Base-by-base conservation (phyloP, 2,888 invertebrate species). In the Polyommatus iphigenia region DNA sequence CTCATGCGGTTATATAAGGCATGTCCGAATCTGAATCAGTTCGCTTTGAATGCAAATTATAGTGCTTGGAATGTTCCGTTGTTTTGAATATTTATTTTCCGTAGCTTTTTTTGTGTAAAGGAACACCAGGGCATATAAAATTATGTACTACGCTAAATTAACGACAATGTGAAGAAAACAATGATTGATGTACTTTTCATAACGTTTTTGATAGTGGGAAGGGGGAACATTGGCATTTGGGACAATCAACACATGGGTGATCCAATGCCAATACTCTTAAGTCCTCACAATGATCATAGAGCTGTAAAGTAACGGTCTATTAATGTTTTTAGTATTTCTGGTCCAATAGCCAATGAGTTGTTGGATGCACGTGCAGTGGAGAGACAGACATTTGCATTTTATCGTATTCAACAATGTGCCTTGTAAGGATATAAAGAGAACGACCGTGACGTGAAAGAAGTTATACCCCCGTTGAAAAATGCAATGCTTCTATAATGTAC, bases 311-410 rank as follows among this genome's bases (percentile, higher is more conserved):
- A n/a, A 72, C 41, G 72, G 72, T 73, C 24, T 73, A 73, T 73
- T 46, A 72, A 29, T 67, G 67, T 67, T 67, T 67, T 67, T 13
- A 41, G 8, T 73, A 46, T 73, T 75, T 75, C 54, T 75, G 75
- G 75, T 75, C 75, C 75, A 75, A 75, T 75, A 75, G 54, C 29
- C 54, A 75, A 75, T 75, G 50, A 20, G 72, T 72, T 72, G 41
- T 54, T 29, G 13, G 75, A 75, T 54, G 75, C 75, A 54, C 29
- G 8, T 75, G 75, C 50, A 29, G 4, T 24, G 24, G 50, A 73
- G 46, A 50, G 20, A 73, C 41, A 50, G 13, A 41, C 73, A 73
- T 73, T 73, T 50, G 29, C 75, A 54, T 75, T 50, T 50, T 24
- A 75, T 24, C 75, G 50, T 50, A 54, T 72, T 24, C 54, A 54